Percentiles rank a stretch among this genome's conserved stretches.
Conservation (phyloP, 2,888 invertebrate genomes). For the Ryuthela nishihirai region DNA sequence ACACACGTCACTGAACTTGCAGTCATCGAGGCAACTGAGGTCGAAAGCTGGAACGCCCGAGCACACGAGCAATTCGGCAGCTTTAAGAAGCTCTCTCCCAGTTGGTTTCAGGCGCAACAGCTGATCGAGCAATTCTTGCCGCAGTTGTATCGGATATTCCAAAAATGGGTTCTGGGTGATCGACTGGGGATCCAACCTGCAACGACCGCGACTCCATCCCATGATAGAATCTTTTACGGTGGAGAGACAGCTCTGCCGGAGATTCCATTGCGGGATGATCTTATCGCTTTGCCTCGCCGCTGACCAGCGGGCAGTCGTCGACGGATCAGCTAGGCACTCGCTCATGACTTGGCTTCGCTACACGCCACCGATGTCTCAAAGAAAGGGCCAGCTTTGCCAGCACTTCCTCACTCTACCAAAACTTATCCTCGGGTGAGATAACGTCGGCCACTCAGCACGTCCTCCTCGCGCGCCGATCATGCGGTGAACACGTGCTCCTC, state of each 20-base stretch:
- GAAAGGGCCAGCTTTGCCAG: too few species aligned
- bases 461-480: too few species aligned
- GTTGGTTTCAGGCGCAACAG: constrained; percentile 34
- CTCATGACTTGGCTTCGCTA: too few species aligned
- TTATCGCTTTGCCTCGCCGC: constrained; percentile 25
- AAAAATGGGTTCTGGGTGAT: constrained; percentile 31
- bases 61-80: constrained; percentile 32
- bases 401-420: too few species aligned
- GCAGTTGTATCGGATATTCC: constrained; percentile 35
- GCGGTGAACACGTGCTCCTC: too few species aligned
- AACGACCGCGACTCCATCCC: constrained; percentile 31
- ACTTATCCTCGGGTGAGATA: too few species aligned
- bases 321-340: constrained; percentile 21
- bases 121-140: constrained; percentile 40
- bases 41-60: constrained; percentile 38
- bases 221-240: constrained; percentile 26
- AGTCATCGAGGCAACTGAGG: constrained; percentile 36
- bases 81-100: constrained; percentile 31
- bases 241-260: constrained; percentile 31
- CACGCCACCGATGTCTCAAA: too few species aligned
- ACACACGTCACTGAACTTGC: constrained; percentile 30
- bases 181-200: constrained; percentile 10
- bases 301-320: constrained; percentile 35
- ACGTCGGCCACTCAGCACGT: too few species aligned
- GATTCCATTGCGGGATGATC: constrained; percentile 28